These are phyloP conservation scores for Peromyscus eremicus DNA, from an alignment of 2,797 vertebrate species.

Conservation along the genomic window DNA sequence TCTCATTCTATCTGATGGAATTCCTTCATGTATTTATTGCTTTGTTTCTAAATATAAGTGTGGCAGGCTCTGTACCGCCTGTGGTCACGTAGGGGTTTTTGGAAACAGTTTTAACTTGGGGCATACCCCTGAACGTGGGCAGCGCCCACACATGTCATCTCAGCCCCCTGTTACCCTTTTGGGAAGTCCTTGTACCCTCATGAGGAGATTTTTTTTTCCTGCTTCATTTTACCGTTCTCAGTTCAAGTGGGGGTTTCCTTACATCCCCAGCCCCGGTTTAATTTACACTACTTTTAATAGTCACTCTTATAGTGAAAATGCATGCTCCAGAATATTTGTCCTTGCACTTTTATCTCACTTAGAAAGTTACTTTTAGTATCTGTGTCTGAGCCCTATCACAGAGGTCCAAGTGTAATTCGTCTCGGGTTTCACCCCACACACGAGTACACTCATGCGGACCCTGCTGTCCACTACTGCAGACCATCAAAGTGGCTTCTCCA, in stretches of 20 bases:
- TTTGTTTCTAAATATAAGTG: conserved; percentile 83
- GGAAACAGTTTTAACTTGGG: conserved; percentile 83
- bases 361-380: neutral
- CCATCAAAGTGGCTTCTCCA: neutral
- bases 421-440: neutral
- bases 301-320: conserved; percentile 21
- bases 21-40: conserved; percentile 73
- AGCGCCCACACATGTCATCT: conserved; percentile 79
- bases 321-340: neutral
- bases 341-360: neutral
- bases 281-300: conserved; percentile 3
- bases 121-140: conserved; percentile 82
- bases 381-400: neutral
- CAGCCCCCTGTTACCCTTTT: conserved; percentile 79
- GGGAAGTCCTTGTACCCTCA: conserved; percentile 82
- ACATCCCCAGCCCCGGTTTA: neutral
- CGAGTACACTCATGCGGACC: neutral
- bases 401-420: neutral
- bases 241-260: conserved; percentile 76
- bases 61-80: conserved; percentile 68
- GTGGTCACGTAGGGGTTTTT: conserved; percentile 83
- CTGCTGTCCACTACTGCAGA: neutral
- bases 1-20: conserved; percentile 66
- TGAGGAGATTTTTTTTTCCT: conserved; percentile 72
- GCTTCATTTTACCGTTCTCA: conserved; percentile 68